Evolutionary conservation across 2,797 vertebrate genomes (phyloP), one percentile per base, ranked within the genome.

Genomic region (Alexandromys oeconomus): DNA sequence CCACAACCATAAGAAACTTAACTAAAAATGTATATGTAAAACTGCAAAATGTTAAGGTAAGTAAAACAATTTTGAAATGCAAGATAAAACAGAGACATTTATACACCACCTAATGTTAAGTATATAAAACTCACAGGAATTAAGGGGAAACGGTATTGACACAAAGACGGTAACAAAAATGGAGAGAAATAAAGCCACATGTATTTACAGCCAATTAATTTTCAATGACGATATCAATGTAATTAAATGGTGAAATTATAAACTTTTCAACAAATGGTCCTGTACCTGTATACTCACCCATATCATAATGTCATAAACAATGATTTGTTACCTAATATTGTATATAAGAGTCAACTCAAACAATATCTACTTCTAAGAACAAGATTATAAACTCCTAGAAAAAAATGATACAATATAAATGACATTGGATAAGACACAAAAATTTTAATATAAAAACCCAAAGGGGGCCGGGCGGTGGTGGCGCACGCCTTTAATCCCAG

Each of bases 171-270:
- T 29, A 54, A 79, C 51, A 63, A 74, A 80, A 78, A 93, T 25
- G 2, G 23, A 84, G 73, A 61, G 29, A 92, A 96, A 88, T n/a
- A 92, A 10, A 87, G 25, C 57, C 23, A 85, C 2, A 92, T n/a
- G 14, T 17, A 85, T 59, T 88, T 65, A 80, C 11, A 27, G 13
- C 71, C 21, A 69, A 54, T 0, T 88, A 46, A 89, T 89, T 91
- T 91, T 79, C 46, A 95, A 65, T 71, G 65, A 92, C 67, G 51
- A 88, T 34, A 19, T 48, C 67, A 81, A 80, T 29, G 34, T 88
- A 94, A 89, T 48, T 92, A 61, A 97, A 71, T 63, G 43, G 11
- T 91, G 37, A 94, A 91, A 89, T 71, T 43, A 87, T 4, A 57
- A 92, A 40, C 34, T 37, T 71, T 88, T 71, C 12, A 71, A 84